Evolutionary conservation across 2,888 invertebrate species (phyloP), one percentile per base, ranked within the genome.

Genomic region (Meandrusa payeni): DNA sequence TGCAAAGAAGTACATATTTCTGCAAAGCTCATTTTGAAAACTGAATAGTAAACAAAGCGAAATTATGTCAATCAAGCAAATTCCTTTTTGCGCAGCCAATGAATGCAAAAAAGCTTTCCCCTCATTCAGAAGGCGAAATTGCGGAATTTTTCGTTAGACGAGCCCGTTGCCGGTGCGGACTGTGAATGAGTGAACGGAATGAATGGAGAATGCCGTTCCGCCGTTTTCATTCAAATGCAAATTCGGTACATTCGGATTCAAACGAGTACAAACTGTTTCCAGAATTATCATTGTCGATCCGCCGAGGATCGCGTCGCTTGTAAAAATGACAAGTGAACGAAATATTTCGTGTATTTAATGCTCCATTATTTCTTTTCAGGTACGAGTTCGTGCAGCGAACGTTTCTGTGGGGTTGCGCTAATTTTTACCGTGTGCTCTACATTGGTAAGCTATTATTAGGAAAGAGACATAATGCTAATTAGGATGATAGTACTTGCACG

Each of bases 191-290:
- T 9, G 41, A 32, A 38, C 9, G 28, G 38, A 39, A 48, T 46
- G 48, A 45, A 37, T 45, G 34, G 7, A 20, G 46, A 40, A 43
- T 31, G 40, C 32, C 42, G 47, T 48, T 52, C 57, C 51, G 56
- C 55, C 51, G 57, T 60, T 67, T 69, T 69, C 63, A 76, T 78
- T 76, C 76, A 69, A 59, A 78, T 76, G 76, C 61, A 73, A 78
- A 77, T 75, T 46, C 43, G 29, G 43, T 48, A 54, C 64, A 71
- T 76, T 69, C 58, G 57, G 52, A 74, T 71, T 61, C 60, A 62
- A 65, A 65, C 60, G 61, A 57, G 55, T 48, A 47, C 46, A 51
- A 58, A 62, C 54, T 49, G 56, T 47, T 45, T 45, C 27, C 23
- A 29, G 52, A 58, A 57, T 63, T 61, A 61, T 61, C 53, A 50